Base-by-base conservation (phyloP, 1,140 invertebrate species). In the Drosophila quadrilineata region DNA sequence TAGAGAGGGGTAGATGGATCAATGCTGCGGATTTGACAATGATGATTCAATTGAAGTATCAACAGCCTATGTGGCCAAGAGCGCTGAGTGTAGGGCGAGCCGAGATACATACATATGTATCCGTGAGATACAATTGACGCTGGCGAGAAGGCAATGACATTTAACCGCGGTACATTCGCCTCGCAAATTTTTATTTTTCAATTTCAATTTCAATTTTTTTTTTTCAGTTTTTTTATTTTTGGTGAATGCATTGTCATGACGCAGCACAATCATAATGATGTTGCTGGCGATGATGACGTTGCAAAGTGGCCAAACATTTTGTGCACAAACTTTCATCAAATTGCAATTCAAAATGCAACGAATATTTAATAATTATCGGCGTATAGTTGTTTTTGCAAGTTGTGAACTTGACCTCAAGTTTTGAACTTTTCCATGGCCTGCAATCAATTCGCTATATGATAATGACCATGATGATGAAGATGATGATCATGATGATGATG, bases 141-240 rank as follows among this genome's bases (percentile, higher is more conserved):
- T n/a, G n/a, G n/a, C 53, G 12, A 22, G 70, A 77, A 73, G 75
- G 71, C 79, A 84, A 85, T 85, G 79, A 84, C 79, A 85, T 74
- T 79, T 79, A 48, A 56, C 56, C 59, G 59, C 60, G 54, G 79
- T 85, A 59, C 79, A 84, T 71, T 84, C 70, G 77, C 79, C 79
- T 68, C 56, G 40, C 66, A 21, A n/a, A 21, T 24, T 12, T 17
- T 28, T n/a, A n/a, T n/a, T n/a, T n/a, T n/a, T n/a, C n/a, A n/a
- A n/a, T n/a, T n/a, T n/a, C n/a, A n/a, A n/a, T n/a, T n/a, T n/a
- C n/a, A n/a, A n/a, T n/a, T n/a, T n/a, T n/a, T n/a, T n/a, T n/a
- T n/a, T n/a, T n/a, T n/a, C n/a, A n/a, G n/a, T n/a, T n/a, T n/a
- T n/a, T n/a, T n/a, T n/a, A n/a, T n/a, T n/a, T n/a, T 31, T 26